These are phyloP conservation scores for Heliopora coerulea DNA, from an alignment of 92 coral and sea anemone genomes.

Conservation along the genomic window DNA sequence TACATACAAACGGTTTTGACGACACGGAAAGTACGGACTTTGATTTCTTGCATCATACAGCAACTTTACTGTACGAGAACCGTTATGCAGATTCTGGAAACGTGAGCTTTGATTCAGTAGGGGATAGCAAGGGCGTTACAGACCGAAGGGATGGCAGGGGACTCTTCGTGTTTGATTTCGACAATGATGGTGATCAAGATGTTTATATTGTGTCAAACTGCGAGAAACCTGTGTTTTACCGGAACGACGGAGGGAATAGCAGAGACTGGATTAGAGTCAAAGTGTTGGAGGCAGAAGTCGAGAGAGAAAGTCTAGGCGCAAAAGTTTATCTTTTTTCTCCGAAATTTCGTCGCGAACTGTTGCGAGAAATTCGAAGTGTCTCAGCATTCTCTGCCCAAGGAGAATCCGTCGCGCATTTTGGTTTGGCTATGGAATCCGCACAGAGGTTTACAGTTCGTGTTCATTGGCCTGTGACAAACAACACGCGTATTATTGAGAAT, in stretches of 20 bases:
- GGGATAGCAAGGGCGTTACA: conserved; percentile 67
- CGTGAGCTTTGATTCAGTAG: conserved; percentile 66
- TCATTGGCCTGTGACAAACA: conserved; percentile 95
- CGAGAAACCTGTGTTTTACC: conserved; percentile 80
- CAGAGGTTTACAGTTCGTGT: conserved; percentile 74
- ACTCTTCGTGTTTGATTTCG: conserved; percentile 86
- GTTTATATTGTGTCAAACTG: conserved; percentile 78
- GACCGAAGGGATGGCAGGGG: conserved; percentile 94
- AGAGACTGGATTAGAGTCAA: conserved; percentile 84
- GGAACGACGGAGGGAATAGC: conserved; percentile 82
- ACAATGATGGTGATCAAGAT: conserved; percentile 94
- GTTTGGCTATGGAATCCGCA: conserved; percentile 78
- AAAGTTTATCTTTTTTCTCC: conserved; percentile 82
- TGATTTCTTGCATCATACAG: conserved; percentile 93
- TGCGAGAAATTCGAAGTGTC: conserved; percentile 72
- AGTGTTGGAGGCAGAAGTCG: conserved; percentile 77
- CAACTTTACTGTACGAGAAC: conserved; percentile 73
- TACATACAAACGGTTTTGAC: conserved; percentile 93
- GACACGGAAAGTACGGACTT: conserved; percentile 97
- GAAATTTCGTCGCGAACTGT: conserved; percentile 61
- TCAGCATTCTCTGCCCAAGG: conserved; percentile 87
- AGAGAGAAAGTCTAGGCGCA: conserved; percentile 88
- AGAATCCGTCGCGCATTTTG: conserved; percentile 81
- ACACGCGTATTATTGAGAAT: conserved; percentile 82
- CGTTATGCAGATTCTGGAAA: conserved; percentile 61